Conservation (phyloP, 1,140 invertebrate genomes). For the Habropoda laboriosa region DNA sequence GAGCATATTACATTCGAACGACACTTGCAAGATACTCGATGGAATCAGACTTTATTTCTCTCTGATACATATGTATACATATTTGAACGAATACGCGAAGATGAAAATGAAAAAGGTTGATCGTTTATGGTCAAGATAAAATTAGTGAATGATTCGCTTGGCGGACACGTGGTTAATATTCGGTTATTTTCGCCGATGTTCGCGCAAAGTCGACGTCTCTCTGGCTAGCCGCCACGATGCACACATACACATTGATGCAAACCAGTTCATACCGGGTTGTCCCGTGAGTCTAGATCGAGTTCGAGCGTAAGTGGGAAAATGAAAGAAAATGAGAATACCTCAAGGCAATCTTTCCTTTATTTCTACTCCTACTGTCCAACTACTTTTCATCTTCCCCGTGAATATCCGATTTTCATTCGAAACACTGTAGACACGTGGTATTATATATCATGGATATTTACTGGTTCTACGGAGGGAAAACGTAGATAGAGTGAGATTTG, state of each 20-base stretch:
- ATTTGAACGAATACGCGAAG: too few species aligned
- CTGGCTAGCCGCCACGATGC: background rate
- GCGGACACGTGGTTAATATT: constrained; percentile 42
- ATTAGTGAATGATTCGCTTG: constrained; percentile 45
- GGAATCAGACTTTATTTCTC: too few species aligned
- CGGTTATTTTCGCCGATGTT: constrained; percentile 40
- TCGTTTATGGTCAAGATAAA: constrained; percentile 9
- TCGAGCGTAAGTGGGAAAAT: background rate
- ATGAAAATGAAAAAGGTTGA: background rate
- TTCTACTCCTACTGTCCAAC: background rate
- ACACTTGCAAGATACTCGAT: too few species aligned
- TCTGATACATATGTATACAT: too few species aligned
- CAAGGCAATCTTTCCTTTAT: too few species aligned
- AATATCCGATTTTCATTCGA: background rate
- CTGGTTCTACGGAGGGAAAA: too few species aligned
- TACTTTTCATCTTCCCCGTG: too few species aligned
- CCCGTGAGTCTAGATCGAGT: background rate
- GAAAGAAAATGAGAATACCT: background rate
- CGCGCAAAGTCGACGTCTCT: constrained; percentile 43
- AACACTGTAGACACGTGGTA: background rate
- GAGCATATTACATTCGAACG: too few species aligned
- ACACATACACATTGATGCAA: constrained; percentile 16
- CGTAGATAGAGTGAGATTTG: constrained; percentile 7
- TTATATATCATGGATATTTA: background rate
- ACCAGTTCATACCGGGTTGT: constrained; percentile 59